Base-by-base conservation (phyloP, 2,797 vertebrate genomes). In the Alfaro cultratus region DNA sequence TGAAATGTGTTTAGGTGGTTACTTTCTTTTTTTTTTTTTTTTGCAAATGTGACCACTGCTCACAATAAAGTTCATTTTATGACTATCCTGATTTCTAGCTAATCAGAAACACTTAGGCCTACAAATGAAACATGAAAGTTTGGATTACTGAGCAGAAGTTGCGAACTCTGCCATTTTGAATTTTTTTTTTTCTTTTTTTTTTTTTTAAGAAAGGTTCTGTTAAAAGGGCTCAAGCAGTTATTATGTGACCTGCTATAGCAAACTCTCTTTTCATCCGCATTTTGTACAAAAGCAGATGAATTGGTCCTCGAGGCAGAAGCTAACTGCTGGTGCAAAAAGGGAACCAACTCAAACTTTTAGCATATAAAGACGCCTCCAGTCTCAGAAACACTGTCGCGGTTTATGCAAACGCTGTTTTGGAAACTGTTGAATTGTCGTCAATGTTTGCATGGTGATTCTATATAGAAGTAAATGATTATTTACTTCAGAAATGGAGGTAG, bases 71-170 rank as follows among this genome's bases (percentile, higher is more conserved):
- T 26, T 26, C 18, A 26, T 39, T 26, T 68, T 9, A 4, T 68
- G 39, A 21, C 10, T 26, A 5, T 26, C 53, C 10, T 2, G 23
- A 26, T 70, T 26, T 70, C 5, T 43, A 70, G 0, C 36, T 70
- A 4, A 6, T 70, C 10, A 41, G 10, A 68, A 43, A 68, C 10
- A 39, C 39, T 21, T 68, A 39, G 26, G 21, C 41, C 5, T 12
- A 13, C 21, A 70, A 70, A 43, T 26, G 41, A 41, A 70, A 43
- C 5, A 70, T 9, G 10, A 84, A 36, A 77, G 75, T 53, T 70
- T 31, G 74, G 49, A 81, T 83, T 81, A 74, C 16, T 81, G 51
- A 82, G 72, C 89, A 89, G 81, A 88, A 86, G 83, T 81, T 81
- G 77, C 80, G 87, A 68, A 81, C 78, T 71, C 85, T 62, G 70